Percentiles rank a stretch among this genome's conserved stretches.
phyloP scores from a whole-genome alignment of 2,113 vertebrate species.

The Seriola aureovittata region DNA sequence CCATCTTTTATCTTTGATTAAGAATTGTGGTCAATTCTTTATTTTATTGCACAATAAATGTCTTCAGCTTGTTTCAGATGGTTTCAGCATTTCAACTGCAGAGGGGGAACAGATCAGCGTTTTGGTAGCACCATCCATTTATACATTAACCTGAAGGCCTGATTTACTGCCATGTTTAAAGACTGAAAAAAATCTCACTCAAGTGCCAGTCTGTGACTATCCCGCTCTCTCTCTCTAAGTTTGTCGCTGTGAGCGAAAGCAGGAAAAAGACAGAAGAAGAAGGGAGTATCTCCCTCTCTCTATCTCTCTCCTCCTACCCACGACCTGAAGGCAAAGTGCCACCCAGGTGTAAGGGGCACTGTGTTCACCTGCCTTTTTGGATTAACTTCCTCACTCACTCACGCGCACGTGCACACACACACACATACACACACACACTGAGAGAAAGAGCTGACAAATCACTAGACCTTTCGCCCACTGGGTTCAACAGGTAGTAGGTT shows the following conservation, averaged over 20 bases:
- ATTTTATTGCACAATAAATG: not conserved
- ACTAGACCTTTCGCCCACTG: not conserved
- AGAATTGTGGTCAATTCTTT: not conserved
- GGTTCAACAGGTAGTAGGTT: not conserved
- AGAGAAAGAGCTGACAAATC: not conserved
- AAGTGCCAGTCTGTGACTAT: constrained; percentile 22
- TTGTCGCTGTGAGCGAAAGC: constrained; percentile 5
- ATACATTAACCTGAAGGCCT: constrained; percentile 47
- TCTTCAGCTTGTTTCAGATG: constrained; percentile 19
- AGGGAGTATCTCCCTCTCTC: not conserved
- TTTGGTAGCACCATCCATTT: constrained; percentile 31
- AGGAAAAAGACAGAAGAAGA: not conserved
- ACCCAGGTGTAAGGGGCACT: constrained; percentile 43
- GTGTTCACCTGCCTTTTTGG: constrained; percentile 42
- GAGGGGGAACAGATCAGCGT: constrained; percentile 1
- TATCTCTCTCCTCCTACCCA: constrained; percentile 14
- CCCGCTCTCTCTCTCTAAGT: not conserved
- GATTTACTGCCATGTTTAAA: constrained; percentile 47
- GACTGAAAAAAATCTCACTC: constrained; percentile 54
- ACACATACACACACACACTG: not conserved
- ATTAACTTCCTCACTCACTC: constrained; percentile 27
- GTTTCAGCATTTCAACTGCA: constrained; percentile 7
- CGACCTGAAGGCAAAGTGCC: constrained; percentile 32
- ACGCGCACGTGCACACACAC: not conserved
- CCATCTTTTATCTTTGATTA: not conserved